phyloP scores from a whole-genome alignment of 1,140 invertebrate species.

The Drosophila ironensis region DNA sequence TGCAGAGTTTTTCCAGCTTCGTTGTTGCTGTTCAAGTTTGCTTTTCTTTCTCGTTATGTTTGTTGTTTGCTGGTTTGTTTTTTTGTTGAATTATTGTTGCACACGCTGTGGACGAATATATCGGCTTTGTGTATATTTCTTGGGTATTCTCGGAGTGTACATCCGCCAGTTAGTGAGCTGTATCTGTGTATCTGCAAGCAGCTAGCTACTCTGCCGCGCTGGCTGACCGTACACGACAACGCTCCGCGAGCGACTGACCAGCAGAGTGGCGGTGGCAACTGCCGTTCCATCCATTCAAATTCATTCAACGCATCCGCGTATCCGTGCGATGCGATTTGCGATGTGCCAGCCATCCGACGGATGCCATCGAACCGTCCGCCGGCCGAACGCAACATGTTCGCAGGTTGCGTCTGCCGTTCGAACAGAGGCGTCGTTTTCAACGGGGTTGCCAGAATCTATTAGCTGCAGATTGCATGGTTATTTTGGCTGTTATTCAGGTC shows the following conservation, averaged over 20 bases:
- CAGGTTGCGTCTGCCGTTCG: conserved; percentile 34
- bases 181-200: conserved; percentile 5
- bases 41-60: background rate
- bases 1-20: background rate
- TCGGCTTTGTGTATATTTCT: too few relatives aligned
- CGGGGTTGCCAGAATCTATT: too few relatives aligned
- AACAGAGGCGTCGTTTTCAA: conserved; percentile 5
- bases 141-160: too few relatives aligned
- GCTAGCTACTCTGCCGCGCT: conserved; percentile 48
- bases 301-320: too few relatives aligned
- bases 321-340: background rate
- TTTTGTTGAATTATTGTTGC: too few relatives aligned
- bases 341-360: background rate
- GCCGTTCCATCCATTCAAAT: too few relatives aligned
- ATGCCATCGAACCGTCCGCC: background rate
- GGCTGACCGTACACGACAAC: conserved; percentile 71
- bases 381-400: background rate
- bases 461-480: too few relatives aligned
- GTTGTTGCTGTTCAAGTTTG: background rate
- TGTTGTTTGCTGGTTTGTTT: too few relatives aligned
- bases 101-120: too few relatives aligned
- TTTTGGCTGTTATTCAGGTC: too few relatives aligned
- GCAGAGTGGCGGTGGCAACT: too few relatives aligned
- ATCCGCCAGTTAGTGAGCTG: too few relatives aligned
- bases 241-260: conserved; percentile 71